Conservation (phyloP, 2,797 vertebrate species). For the Eutrigla gurnardus region DNA sequence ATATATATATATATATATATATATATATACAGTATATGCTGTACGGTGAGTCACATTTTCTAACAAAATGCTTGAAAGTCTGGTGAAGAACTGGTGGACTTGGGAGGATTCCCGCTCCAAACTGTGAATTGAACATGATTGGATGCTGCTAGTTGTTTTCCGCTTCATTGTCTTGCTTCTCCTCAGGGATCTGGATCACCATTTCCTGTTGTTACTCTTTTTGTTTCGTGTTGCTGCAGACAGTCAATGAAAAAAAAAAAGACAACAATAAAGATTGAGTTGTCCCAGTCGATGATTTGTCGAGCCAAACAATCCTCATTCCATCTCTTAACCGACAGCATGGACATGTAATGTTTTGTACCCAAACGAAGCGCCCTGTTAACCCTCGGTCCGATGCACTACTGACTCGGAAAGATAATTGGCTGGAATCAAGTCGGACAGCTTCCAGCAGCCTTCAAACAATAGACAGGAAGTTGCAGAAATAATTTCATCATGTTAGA, state of each 20-base stretch:
- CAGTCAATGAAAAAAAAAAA: not conserved
- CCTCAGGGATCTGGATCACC: not conserved
- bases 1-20: too few relatives aligned
- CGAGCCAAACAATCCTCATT: not conserved
- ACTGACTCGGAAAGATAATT: not conserved
- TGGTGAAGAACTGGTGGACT: too few relatives aligned
- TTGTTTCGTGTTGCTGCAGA: conserved; percentile 3
- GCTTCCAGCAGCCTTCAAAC: too few relatives aligned
- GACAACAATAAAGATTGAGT: too few relatives aligned
- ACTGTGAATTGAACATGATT: conserved; percentile 5
- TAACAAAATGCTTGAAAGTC: too few relatives aligned
- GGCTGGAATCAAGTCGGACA: too few relatives aligned
- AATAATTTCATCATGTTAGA: too few relatives aligned
- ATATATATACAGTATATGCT: too few relatives aligned
- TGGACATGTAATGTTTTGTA: not conserved
- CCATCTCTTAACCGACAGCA: not conserved
- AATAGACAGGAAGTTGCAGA: too few relatives aligned
- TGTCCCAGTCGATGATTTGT: not conserved
- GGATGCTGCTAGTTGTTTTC: not conserved
- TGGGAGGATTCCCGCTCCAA: too few relatives aligned
- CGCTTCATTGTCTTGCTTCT: not conserved
- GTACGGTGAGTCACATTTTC: too few relatives aligned
- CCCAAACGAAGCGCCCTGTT: not conserved
- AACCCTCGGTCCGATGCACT: not conserved
- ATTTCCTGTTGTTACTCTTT: not conserved